These are phyloP conservation scores for Allygus modestus DNA, from an alignment of 2,888 invertebrate genomes.

Conservation along the genomic window DNA sequence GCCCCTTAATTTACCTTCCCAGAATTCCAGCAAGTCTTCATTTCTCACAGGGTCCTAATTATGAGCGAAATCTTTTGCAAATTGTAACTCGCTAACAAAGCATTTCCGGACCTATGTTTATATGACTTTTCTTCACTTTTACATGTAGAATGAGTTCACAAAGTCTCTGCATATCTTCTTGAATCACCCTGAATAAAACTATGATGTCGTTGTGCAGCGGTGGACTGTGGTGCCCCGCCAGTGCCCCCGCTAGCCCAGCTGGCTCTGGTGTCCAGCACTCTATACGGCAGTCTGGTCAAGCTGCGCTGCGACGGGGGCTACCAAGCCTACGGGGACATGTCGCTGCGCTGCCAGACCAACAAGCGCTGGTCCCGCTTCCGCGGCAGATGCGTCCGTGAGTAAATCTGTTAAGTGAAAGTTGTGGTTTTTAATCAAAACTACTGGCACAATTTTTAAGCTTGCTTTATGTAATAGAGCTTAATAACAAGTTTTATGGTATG, in stretches of 20 bases:
- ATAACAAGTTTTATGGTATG: constrained; percentile 76
- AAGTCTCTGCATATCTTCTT: no score
- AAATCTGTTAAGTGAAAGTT: not conserved
- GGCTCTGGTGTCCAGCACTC: constrained; percentile 36
- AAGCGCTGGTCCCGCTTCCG: constrained; percentile 77
- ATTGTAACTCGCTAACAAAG: no score
- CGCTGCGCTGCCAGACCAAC: constrained; percentile 74
- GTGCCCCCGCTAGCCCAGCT: constrained; percentile 72
- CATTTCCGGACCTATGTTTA: no score
- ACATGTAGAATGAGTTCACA: no score
- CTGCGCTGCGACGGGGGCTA: constrained; percentile 76
- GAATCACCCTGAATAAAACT: no score
- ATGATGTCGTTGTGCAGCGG: constrained; percentile 71
- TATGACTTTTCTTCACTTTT: no score
- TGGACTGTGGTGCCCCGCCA: constrained; percentile 74
- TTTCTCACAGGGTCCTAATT: no score
- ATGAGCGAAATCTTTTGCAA: no score
- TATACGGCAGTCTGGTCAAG: constrained; percentile 74
- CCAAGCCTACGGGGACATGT: constrained; percentile 74
- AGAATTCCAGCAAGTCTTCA: no score
- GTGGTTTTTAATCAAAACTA: not conserved
- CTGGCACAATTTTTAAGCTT: no score
- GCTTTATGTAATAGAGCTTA: constrained; percentile 74
- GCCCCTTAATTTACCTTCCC: no score
- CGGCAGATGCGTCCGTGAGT: constrained; percentile 74